Evolutionary conservation across 2,113 vertebrate species (phyloP), one percentile per base, ranked within the genome.

Genomic region (Rhinichthys klamathensis): DNA sequence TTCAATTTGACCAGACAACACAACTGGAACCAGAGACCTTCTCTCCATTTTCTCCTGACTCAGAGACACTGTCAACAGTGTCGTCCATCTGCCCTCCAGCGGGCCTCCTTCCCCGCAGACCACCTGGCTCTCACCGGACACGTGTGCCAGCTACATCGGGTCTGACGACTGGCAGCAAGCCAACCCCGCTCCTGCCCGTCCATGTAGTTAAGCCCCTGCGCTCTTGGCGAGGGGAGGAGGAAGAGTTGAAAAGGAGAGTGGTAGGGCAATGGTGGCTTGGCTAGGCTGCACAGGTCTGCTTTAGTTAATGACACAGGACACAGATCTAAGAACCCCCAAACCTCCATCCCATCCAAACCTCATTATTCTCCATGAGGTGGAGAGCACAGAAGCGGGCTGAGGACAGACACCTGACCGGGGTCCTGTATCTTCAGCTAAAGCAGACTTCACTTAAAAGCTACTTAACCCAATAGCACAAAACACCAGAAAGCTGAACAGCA

Each of bases 161-260:
- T 94, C 92, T 82, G 94, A 95, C 94, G 93, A 94, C 82, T 95
- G 94, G 94, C 94, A 95, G 93, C 94, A 95, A 94, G 94, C 94
- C 94, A 95, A 95, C 94, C 94, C 95, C 94, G 92, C 95, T 95
- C 94, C 94, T 95, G 94, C 93, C 93, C 87, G 90, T 90, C 93
- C 91, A 32, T 77, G 69, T 94, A 92, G 92, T 92, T 90, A 90
- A 84, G 83, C 44, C 87, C 84, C 83, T 79, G 77, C 65, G 81
- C 88, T 84, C 46, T 38, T 60, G 90, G 84, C 75, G 23, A 41
- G 21, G 76, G 56, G 89, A 21, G 83, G 46, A 65, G 9, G 32
- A 69, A 63, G 30, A 69, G 69, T 32, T 90, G 80, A 85, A n/a
- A 89, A 86, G 49, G 85, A 84, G 86, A 89, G 85, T 85, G 85